phyloP scores from a whole-genome alignment of 2,113 vertebrate genomes.

The Archocentrus centrarchus region DNA sequence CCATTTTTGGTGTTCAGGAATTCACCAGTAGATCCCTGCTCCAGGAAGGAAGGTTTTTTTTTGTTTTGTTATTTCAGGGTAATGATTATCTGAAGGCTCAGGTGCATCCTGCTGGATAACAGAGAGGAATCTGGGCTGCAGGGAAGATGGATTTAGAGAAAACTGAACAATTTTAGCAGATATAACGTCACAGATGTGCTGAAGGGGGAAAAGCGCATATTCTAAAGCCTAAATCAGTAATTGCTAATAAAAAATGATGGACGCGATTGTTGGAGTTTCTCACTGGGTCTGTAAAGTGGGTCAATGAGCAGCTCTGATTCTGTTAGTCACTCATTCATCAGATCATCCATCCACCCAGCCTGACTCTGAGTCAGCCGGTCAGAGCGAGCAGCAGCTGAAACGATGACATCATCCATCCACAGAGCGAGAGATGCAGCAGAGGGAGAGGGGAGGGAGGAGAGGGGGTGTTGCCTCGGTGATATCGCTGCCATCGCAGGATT shows the following conservation, averaged over 20 bases:
- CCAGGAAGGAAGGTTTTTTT: background rate
- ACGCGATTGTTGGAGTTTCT: background rate
- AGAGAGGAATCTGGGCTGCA: background rate
- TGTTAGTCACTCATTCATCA: background rate
- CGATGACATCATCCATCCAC: constrained; percentile 82
- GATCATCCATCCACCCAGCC: background rate
- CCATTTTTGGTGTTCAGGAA: background rate
- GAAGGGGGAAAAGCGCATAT: background rate
- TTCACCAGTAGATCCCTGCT: background rate
- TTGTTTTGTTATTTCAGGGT: background rate
- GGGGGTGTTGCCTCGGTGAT: constrained; percentile 81
- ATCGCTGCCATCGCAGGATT: constrained; percentile 88
- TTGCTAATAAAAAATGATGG: background rate
- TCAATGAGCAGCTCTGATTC: background rate
- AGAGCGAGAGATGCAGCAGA: constrained; percentile 84
- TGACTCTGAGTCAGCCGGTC: constrained; percentile 1
- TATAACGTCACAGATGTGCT: background rate
- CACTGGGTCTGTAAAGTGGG: background rate
- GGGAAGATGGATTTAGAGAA: background rate
- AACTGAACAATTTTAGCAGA: background rate
- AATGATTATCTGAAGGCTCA: background rate
- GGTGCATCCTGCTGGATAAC: background rate
- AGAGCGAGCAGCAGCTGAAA: constrained; percentile 39
- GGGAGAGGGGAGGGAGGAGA: constrained; percentile 37
- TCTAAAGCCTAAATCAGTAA: background rate